phyloP scores from a whole-genome alignment of 2,113 vertebrate genomes.

The Cynoglossus semilaevis region DNA sequence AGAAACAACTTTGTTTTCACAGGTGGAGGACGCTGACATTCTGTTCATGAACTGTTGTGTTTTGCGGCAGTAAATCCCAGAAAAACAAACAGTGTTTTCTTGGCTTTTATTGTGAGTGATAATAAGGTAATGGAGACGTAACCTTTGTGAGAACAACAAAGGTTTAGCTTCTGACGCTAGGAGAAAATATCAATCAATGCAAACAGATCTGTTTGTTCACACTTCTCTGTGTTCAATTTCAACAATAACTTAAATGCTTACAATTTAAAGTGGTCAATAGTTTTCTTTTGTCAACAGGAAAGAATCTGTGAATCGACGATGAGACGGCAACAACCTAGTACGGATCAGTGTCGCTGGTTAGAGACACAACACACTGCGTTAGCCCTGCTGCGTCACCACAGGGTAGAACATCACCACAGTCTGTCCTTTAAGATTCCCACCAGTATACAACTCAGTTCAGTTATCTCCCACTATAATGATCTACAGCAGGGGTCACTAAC shows the following conservation, averaged over 20 bases:
- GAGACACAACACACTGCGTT: no score
- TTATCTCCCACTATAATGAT: constrained; percentile 48
- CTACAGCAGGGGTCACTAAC: no score
- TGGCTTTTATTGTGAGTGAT: constrained; percentile 27
- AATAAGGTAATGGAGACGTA: constrained; percentile 10
- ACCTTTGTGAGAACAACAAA: constrained; percentile 14
- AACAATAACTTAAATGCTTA: no score
- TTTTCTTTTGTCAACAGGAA: not conserved
- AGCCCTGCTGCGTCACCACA: constrained; percentile 39
- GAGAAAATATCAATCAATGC: constrained; percentile 35
- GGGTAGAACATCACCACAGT: constrained; percentile 32
- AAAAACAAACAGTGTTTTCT: constrained; percentile 35
- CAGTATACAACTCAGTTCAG: constrained; percentile 45
- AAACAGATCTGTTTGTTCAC: no score
- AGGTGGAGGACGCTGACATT: not conserved
- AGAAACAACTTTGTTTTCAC: no score
- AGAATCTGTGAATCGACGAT: not conserved
- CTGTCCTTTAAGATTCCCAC: constrained; percentile 35
- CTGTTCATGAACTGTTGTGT: constrained; percentile 9
- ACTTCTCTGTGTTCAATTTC: no score
- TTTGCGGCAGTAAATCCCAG: constrained; percentile 12
- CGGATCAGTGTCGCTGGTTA: no score
- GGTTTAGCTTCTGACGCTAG: not conserved
- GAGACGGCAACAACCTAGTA: no score
- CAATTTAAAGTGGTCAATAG: no score